phyloP scores from a whole-genome alignment of 2,888 invertebrate species.

The Oxyteleia sp. region DNA sequence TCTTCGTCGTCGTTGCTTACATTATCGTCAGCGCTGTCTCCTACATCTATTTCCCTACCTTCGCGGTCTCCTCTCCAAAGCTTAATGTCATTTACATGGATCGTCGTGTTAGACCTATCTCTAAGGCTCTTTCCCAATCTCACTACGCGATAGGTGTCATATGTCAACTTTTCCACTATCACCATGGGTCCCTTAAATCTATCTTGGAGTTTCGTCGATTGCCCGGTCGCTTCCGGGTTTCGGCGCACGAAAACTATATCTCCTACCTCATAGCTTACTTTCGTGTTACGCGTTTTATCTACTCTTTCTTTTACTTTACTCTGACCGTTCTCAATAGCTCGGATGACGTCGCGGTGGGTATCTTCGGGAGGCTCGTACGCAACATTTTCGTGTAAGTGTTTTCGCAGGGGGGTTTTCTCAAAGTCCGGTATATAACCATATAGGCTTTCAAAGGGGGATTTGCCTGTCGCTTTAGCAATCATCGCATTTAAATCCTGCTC shows the following conservation, averaged over 20 bases:
- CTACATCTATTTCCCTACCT: no score
- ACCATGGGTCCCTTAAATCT: slow-evolving; percentile 27
- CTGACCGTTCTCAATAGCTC: no score
- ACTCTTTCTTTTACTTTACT: slow-evolving; percentile 6
- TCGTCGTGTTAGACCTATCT: no score
- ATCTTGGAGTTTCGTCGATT: slow-evolving; percentile 15
- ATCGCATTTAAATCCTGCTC: slow-evolving; percentile 19
- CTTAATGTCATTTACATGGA: no score
- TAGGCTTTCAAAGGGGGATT: not conserved
- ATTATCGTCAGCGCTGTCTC: no score
- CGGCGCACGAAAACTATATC: slow-evolving; percentile 29
- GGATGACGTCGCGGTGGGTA: no score
- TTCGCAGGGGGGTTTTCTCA: slow-evolving; percentile 9
- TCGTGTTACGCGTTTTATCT: not conserved
- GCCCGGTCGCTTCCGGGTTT: slow-evolving; percentile 1
- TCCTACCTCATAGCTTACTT: slow-evolving; percentile 13
- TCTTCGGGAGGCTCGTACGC: no score
- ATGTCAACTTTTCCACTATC: not conserved
- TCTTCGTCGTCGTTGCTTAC: no score
- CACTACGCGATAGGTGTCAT: slow-evolving; percentile 32
- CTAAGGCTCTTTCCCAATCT: no score
- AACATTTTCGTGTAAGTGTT: no score
- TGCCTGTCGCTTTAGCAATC: slow-evolving; percentile 22
- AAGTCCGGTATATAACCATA: slow-evolving; percentile 36
- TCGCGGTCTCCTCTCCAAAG: no score